A percentile compares a stretch with the other conserved stretches of the same genome.
These are phyloP conservation scores for Oceanodroma tethys DNA, from an alignment of 2,113 vertebrate species.

Conservation along the genomic window DNA sequence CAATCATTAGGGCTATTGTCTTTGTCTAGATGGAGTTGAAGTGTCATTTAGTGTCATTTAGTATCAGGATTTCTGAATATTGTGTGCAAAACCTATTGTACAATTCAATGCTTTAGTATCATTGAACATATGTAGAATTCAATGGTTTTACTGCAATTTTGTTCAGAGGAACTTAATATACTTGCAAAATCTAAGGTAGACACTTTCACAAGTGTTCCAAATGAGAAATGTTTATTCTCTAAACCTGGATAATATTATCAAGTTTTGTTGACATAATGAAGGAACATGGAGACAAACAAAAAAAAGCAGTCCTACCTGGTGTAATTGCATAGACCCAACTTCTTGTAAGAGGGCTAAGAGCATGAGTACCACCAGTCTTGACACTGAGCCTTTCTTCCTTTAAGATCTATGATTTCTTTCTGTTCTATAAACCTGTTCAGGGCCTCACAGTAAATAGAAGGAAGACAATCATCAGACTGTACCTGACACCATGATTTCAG, in stretches of 20 bases:
- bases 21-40: background rate
- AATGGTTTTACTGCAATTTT: background rate
- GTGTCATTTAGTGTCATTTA: background rate
- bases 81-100: background rate
- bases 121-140: background rate
- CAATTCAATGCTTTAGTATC: background rate
- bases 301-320: background rate
- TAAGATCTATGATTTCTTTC: background rate
- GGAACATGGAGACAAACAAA: background rate
- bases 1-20: background rate
- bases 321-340: background rate
- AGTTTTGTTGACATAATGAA: background rate
- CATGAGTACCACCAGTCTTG: background rate
- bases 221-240: background rate
- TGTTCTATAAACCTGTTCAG: background rate
- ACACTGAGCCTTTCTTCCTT: background rate
- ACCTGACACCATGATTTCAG: constrained; percentile 90
- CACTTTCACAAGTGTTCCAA: background rate
- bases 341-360: background rate
- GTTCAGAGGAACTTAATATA: background rate
- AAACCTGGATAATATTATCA: background rate
- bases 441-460: background rate
- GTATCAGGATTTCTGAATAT: background rate
- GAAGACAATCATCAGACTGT: background rate
- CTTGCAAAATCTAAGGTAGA: background rate